These are phyloP conservation scores for Mercenaria mercenaria DNA, from an alignment of 1,140 invertebrate genomes.

Conservation along the genomic window DNA sequence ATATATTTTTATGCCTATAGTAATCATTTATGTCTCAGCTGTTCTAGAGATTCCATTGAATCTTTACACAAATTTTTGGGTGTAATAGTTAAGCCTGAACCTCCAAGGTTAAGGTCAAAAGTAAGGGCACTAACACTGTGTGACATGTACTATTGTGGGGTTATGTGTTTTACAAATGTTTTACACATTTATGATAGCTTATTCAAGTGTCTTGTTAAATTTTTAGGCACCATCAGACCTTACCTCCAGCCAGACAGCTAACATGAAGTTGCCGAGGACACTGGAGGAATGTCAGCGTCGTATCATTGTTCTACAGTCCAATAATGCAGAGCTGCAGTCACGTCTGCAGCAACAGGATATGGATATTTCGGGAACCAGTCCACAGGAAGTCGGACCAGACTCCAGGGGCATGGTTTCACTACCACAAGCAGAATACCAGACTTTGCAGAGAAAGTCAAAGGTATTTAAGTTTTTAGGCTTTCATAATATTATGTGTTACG, in stretches of 20 bases:
- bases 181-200: no score
- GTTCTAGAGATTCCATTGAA: no score
- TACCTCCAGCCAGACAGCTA: constrained; percentile 46
- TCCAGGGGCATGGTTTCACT: constrained; percentile 68
- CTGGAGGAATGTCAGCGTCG: constrained; percentile 81
- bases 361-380: constrained; percentile 61
- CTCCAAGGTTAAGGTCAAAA: no score
- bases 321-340: constrained; percentile 74
- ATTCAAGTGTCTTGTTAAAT: no score
- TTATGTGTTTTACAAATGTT: no score
- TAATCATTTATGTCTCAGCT: no score
- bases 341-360: constrained; percentile 50
- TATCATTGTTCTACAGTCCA: constrained; percentile 76
- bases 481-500: no score
- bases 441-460: constrained; percentile 75
- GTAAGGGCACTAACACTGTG: no score
- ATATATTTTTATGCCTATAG: no score
- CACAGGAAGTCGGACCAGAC: constrained; percentile 13
- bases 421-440: constrained; percentile 69
- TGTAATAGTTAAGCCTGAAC: no score
- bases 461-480: background rate
- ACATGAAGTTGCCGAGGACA: constrained; percentile 77
- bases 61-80: no score
- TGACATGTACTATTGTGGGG: no score
- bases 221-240: constrained; percentile 64